Base-by-base conservation (phyloP, 1,140 invertebrate genomes). In the Nixonia krombeini region DNA sequence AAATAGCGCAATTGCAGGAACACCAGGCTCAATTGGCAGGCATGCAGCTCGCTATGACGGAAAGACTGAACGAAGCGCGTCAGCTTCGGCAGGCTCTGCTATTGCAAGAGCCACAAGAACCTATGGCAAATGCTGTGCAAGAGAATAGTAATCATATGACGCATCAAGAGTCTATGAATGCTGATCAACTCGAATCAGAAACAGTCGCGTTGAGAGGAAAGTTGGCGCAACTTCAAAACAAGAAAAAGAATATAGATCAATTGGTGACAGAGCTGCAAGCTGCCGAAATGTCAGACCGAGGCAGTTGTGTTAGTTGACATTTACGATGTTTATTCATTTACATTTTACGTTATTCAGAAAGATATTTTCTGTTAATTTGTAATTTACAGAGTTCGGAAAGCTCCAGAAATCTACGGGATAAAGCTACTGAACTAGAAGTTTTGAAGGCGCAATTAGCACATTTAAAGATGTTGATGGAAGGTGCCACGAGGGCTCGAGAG, bases 241-340 rank as follows among this genome's bases (percentile, higher is more conserved):
- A 84, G 15, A 85, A 86, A 35, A 76, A 76, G 35, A 77, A 78
- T 18, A 85, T 86, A 81, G 83, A 85, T 55, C 79, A 80, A 15
- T 64, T 86, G 16, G 74, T 85, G 18, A 73, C 81, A n/a, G 82
- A 84, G 51, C 56, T 85, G 1, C 81, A 84, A 41, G 70, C 73
- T 4, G 72, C 73, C 18, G 79, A 83, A 38, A 17, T 76, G 4
- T 72, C 63, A 6, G 81, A 81, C 6, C 66, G 65, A 28, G 73
- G 49, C 4, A 80, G 76, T 23, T 75, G 72, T 46, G 79, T 81
- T 38, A 78, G 78, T 74, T 55, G 1, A 44, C 41, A 58, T 59
- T 58, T 47, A 26, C 18, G 6, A 21, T 45, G 8, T 1, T 25
- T 21, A 6, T 21, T 21, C 2, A 21, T 21, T 21, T 21, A 6